phyloP scores from a whole-genome alignment of 2,888 invertebrate species.

The Rhyacophila evoluta region DNA sequence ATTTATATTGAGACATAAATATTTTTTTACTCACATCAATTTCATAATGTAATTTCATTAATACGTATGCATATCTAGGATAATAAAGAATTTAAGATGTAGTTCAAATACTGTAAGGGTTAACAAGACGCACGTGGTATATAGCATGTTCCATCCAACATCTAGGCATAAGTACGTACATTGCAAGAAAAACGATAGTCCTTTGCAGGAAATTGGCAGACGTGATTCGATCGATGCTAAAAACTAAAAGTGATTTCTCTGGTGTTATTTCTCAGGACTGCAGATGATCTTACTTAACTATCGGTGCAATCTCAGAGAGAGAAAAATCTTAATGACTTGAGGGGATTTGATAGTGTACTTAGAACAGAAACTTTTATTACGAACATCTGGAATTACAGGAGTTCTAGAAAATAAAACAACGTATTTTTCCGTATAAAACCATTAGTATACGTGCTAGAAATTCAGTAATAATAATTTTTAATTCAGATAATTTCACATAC shows the following conservation, averaged over 20 bases:
- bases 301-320: not conserved
- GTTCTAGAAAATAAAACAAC: not conserved
- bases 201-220: conserved; percentile 46
- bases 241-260: conserved; percentile 48
- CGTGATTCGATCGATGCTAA: conserved; percentile 47
- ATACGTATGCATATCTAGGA: no score
- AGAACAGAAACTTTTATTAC: conserved; percentile 4
- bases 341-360: conserved; percentile 5
- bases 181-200: not conserved
- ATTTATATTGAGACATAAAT: no score
- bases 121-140: conserved; percentile 18
- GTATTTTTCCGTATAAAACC: no score
- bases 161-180: not conserved
- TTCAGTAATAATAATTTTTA: no score
- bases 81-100: no score
- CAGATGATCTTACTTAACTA: conserved; percentile 16
- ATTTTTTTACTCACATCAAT: no score
- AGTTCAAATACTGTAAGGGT: not conserved
- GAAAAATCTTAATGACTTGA: conserved; percentile 18
- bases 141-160: not conserved
- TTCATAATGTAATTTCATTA: no score
- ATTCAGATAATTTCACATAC: no score
- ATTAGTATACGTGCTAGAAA: no score
- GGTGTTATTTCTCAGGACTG: not conserved
- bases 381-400: not conserved